phyloP scores from a whole-genome alignment of 1,140 invertebrate genomes.

The Battus philenor region DNA sequence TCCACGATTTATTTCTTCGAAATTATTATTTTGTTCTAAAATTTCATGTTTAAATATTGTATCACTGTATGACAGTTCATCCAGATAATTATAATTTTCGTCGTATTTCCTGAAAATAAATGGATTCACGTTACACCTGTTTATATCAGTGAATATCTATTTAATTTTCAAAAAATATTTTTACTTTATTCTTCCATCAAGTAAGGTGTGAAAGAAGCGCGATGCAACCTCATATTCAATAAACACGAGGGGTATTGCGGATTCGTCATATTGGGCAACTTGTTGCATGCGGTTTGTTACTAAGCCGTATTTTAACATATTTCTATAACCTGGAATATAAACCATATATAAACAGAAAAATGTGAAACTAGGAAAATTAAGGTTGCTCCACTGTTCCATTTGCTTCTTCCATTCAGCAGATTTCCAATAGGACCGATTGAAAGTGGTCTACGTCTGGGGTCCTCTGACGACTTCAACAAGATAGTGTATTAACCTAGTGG shows the following conservation, averaged over 20 bases:
- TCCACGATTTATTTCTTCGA: conserved; percentile 48
- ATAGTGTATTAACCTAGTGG: too few relatives aligned
- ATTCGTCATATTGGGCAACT: conserved; percentile 30
- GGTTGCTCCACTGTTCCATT: too few relatives aligned
- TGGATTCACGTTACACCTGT: too few relatives aligned
- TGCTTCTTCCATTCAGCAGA: too few relatives aligned
- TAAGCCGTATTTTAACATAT: conserved; percentile 39
- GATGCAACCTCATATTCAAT: conserved; percentile 42
- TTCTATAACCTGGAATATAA: conserved; percentile 32
- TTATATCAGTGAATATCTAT: too few relatives aligned
- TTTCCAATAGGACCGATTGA: too few relatives aligned
- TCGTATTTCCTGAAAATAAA: conserved; percentile 36
- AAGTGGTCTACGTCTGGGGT: too few relatives aligned
- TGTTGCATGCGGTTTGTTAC: conserved; percentile 33
- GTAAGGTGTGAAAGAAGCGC: conserved; percentile 36
- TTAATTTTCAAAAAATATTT: conserved; percentile 2
- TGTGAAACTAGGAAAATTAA: too few relatives aligned
- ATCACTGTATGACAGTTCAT: conserved; percentile 35
- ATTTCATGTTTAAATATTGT: conserved; percentile 33
- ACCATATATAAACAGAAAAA: neutral
- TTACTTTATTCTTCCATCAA: conserved; percentile 45
- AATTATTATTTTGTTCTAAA: conserved; percentile 33
- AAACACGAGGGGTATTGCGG: conserved; percentile 33
- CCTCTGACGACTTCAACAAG: too few relatives aligned
- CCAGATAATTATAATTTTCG: conserved; percentile 37